Percentiles rank a stretch among this genome's conserved stretches.
These are phyloP conservation scores for Teleopsis dalmanni DNA, from an alignment of 1,140 invertebrate species.

Conservation along the genomic window DNA sequence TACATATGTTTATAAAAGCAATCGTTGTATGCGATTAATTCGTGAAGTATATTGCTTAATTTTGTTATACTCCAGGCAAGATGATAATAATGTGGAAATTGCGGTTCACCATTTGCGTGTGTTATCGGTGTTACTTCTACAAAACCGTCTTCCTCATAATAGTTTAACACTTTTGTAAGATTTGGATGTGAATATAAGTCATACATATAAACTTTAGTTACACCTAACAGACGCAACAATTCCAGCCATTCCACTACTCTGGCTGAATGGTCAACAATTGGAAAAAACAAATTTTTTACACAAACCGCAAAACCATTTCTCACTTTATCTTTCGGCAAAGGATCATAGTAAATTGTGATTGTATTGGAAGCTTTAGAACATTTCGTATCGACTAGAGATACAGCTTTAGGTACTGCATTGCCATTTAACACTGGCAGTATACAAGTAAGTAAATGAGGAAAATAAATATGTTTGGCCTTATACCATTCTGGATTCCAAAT, in stretches of 20 bases:
- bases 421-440: conserved; percentile 69
- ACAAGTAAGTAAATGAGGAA: conserved; percentile 85
- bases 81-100: conserved; percentile 72
- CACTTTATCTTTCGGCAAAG: conserved; percentile 40
- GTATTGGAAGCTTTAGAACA: conserved; percentile 83
- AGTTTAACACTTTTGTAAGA: conserved; percentile 71
- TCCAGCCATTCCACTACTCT: conserved; percentile 89
- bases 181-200: conserved; percentile 75
- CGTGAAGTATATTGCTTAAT: conserved; percentile 79
- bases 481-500: conserved; percentile 93
- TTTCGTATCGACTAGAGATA: conserved; percentile 75
- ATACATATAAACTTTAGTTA: conserved; percentile 82
- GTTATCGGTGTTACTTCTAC: conserved; percentile 74
- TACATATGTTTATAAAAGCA: conserved; percentile 88
- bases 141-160: conserved; percentile 62
- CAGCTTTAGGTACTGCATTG: conserved; percentile 68
- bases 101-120: conserved; percentile 75
- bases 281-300: conserved; percentile 82
- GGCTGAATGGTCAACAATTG: conserved; percentile 76
- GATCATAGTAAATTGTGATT: conserved; percentile 72
- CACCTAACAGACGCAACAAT: conserved; percentile 71
- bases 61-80: conserved; percentile 73
- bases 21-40: conserved; percentile 91
- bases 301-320: conserved; percentile 79
- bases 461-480: conserved; percentile 86